Evolutionary conservation across 2,888 invertebrate genomes (phyloP), one percentile per base, ranked within the genome.

Genomic region (Drosophila mettleri): DNA sequence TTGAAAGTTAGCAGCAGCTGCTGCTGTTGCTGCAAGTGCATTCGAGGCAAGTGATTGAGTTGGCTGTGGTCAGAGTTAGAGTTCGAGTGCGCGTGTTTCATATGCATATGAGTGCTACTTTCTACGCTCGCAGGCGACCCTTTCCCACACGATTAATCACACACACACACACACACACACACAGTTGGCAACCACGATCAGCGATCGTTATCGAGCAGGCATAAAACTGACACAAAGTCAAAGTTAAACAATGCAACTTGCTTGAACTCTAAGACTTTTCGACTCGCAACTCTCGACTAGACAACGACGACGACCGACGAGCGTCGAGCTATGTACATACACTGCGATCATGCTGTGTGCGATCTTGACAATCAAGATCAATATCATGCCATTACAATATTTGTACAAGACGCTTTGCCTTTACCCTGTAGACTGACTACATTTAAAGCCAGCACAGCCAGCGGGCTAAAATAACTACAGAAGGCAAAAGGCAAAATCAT

Each of bases 281-380:
- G 52, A 60, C 36, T 38, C 52, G 46, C 46, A 29, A 60, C 60
- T 41, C 54, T 34, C 53, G 65, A 69, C 74, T 46, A 71, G 67
- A 69, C 73, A 36, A 57, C 60, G 27, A 57, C 46, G 14, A 27
- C 46, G 49, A 14, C 24, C 55, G 33, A 48, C 36, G 54, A 58
- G 34, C 49, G 43, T 27, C 41, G 41, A 41, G 8, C 41, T 8
- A 41, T 14, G 54, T 54, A 43, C 51, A 46, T 33, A 51, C 57
- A 49, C 66, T 41, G 27, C 54, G 87, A 78, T 72, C 83, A 81
- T 74, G 87, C 80, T 85, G 80, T 87, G 87, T 87, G 83, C 88
- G 88, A 84, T 87, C 83, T 85, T 85, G 68, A 73, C 84, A 79
- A 88, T 85, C 86, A 85, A 88, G 85, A 85, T 85, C 86, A 80